phyloP scores from a whole-genome alignment of 2,113 vertebrate genomes.

The Periophthalmus modestus region DNA sequence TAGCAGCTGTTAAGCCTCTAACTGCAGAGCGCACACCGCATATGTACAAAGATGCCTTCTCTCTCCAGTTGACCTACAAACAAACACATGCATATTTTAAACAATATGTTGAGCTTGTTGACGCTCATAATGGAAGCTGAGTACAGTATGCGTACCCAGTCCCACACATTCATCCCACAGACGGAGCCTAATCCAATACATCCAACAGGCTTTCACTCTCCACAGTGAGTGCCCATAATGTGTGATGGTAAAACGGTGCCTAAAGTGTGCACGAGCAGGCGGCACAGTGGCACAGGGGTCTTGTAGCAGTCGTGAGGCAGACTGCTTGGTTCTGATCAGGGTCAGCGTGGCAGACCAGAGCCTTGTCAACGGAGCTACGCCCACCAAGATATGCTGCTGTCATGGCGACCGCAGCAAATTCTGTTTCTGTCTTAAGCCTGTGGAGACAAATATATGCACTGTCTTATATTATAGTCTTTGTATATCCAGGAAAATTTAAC shows the following conservation, averaged over 20 bases:
- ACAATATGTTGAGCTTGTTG: constrained; percentile 35
- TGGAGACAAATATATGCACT: constrained; percentile 12
- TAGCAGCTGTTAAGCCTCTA: neutral
- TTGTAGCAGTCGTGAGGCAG: constrained; percentile 36
- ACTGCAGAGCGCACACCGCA: neutral
- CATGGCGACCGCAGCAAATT: constrained; percentile 58
- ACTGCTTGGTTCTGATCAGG: constrained; percentile 39
- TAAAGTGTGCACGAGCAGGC: constrained; percentile 36
- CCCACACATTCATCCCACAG: constrained; percentile 58
- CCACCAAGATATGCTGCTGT: constrained; percentile 59
- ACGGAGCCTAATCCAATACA: constrained; percentile 31
- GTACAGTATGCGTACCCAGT: constrained; percentile 50
- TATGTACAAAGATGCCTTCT: neutral
- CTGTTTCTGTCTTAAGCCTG: constrained; percentile 24
- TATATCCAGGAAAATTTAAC: neutral
- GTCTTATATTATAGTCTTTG: neutral
- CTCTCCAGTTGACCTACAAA: constrained; percentile 40
- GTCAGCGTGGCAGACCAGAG: constrained; percentile 46
- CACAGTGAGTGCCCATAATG: constrained; percentile 19
- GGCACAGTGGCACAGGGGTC: constrained; percentile 5
- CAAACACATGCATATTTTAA: constrained; percentile 36
- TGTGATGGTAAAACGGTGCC: constrained; percentile 28
- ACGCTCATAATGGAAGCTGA: constrained; percentile 28
- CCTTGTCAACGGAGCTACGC: constrained; percentile 39
- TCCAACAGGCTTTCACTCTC: constrained; percentile 32